Base-by-base conservation (phyloP, 2,888 invertebrate genomes). In the Diarsia dahlii region DNA sequence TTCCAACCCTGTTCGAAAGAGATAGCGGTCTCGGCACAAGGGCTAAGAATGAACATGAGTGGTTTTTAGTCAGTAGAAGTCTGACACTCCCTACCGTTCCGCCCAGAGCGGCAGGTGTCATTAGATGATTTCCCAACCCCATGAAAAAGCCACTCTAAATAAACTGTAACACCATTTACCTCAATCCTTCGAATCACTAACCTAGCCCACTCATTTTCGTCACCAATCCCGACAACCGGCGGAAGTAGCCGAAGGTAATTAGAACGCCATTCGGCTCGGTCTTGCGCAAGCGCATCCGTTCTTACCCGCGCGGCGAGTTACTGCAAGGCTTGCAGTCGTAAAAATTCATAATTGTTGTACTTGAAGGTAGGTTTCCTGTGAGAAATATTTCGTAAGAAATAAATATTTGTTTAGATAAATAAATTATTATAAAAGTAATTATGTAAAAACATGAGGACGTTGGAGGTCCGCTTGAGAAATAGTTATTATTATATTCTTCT, bases 261-360 rank as follows among this genome's bases (percentile, higher is more conserved):
- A 85, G 84, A 80, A 82, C 88, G 87, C 85, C 88, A 79, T 78
- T 82, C 78, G 73, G 68, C 78, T 78, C 80, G 73, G 78, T 76
- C 76, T 90, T 91, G 90, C 91, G 89, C 89, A 90, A 90, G 76
- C 83, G 87, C 90, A 88, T 90, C 91, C 91, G 89, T 82, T 76
- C 63, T 18, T 70, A 65, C 64, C 74, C 62, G 72, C 75, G 62
- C 60, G 66, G 68, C 75, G 50, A 74, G 68, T 71, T 76, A 76
- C 77, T 67, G 68, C 82, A 69, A 79, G 76, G 50, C 69, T 82
- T 86, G 60, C 65, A 76, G 71, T 79, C 73, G 62, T 83, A 73
- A 84, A 84, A 83, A 76, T 5, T 65, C 18, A 56, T 72, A 73
- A 82, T 71, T 78, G 58, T 64, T 75, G 58, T 71, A 71, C 73